Conservation (phyloP, 2,797 vertebrate species). For the Lateolabrax maculatus region DNA sequence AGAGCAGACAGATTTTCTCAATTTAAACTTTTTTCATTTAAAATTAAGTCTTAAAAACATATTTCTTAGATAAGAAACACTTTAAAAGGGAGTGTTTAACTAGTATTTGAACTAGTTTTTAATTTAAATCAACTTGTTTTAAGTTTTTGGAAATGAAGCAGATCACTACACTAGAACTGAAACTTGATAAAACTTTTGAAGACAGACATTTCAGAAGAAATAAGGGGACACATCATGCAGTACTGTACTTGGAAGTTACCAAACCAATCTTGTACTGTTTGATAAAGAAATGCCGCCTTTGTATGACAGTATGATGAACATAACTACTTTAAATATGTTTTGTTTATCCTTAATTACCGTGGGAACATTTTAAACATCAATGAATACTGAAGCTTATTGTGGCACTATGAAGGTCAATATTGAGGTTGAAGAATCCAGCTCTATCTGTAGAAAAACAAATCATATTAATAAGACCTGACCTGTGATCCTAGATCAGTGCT, state of each 20-base stretch:
- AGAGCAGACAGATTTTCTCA: no score
- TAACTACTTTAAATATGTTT: no score
- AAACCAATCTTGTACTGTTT: no score
- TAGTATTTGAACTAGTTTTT: background rate
- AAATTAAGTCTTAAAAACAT: background rate
- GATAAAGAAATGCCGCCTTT: no score
- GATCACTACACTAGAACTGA: background rate
- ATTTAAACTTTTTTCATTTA: background rate
- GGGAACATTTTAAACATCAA: no score
- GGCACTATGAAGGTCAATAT: background rate
- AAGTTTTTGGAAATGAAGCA: background rate
- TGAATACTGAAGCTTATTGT: background rate
- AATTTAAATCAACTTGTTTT: background rate
- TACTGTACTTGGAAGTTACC: no score
- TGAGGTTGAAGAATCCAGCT: background rate
- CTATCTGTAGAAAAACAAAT: background rate
- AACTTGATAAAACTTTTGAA: no score
- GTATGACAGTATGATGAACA: no score
- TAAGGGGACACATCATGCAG: no score
- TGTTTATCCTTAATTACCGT: no score
- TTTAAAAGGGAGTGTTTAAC: background rate
- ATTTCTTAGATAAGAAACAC: background rate
- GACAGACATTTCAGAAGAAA: no score
- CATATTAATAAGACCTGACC: slow-evolving; percentile 30
- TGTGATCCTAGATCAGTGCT: slow-evolving; percentile 11